Evolutionary conservation across 2,113 vertebrate genomes (phyloP).

Genomic region (Tragelaphus strepsiceros): DNA sequence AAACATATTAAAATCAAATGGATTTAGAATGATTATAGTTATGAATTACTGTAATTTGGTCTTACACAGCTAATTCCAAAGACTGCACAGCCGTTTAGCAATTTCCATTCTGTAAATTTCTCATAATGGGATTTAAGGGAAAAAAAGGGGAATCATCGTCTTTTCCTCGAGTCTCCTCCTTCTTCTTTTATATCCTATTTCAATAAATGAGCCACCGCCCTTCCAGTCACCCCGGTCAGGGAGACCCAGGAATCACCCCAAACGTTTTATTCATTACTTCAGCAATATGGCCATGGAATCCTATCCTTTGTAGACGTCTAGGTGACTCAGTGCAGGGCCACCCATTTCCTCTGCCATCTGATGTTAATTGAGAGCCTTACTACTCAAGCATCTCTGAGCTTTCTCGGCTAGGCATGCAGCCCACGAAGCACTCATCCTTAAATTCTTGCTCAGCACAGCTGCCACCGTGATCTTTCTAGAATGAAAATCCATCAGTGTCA

Average conservation of each 20-base stretch:
- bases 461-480: neutral
- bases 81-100: slow-evolving; percentile 48
- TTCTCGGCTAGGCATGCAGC: neutral
- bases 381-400: neutral
- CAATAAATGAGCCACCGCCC: neutral
- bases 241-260: neutral
- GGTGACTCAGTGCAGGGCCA: neutral
- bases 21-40: slow-evolving; percentile 68
- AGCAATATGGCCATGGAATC: neutral
- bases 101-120: slow-evolving; percentile 62
- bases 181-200: neutral
- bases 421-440: neutral
- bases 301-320: neutral
- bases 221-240: neutral
- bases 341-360: neutral
- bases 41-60: slow-evolving; percentile 70
- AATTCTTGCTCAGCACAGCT: neutral
- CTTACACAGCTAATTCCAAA: slow-evolving; percentile 60
- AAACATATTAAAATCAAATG: slow-evolving; percentile 73
- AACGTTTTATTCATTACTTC: neutral
- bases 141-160: slow-evolving; percentile 19
- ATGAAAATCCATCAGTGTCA: neutral
- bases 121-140: slow-evolving; percentile 45
- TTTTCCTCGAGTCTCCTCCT: neutral
- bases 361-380: neutral